phyloP scores from a whole-genome alignment of 2,113 vertebrate species.

The Neotragus pygmaeus region DNA sequence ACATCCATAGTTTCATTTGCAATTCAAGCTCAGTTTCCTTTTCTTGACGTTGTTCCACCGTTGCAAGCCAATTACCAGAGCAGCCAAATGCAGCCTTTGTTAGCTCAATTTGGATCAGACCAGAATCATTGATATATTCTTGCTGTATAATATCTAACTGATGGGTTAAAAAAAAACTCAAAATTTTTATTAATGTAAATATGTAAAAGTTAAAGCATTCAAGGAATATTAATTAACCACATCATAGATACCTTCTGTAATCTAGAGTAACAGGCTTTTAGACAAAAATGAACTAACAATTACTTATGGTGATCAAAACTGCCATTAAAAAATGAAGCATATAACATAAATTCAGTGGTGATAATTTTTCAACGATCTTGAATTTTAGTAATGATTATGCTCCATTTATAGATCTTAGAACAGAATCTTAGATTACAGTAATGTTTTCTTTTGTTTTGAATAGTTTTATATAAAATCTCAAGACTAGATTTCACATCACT shows the following conservation, averaged over 20 bases:
- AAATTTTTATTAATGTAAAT: constrained; percentile 1
- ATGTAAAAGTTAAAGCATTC: neutral
- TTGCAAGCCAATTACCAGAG: constrained; percentile 90
- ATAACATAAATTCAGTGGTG: neutral
- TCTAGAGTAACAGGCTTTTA: neutral
- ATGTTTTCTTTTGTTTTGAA: neutral
- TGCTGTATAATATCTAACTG: constrained; percentile 97
- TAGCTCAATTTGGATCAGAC: constrained; percentile 88
- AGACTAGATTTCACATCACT: neutral
- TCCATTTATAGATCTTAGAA: neutral
- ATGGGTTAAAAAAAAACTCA: neutral
- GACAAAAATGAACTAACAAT: neutral
- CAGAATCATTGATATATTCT: constrained; percentile 88
- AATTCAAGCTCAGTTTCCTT: constrained; percentile 83
- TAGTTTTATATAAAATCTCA: neutral
- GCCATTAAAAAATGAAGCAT: neutral
- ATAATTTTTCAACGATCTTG: neutral
- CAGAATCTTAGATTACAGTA: neutral
- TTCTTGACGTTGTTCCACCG: constrained; percentile 89
- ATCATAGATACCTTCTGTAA: neutral
- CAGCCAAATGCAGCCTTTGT: constrained; percentile 85
- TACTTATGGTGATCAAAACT: neutral
- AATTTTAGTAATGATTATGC: neutral
- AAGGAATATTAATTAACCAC: neutral
- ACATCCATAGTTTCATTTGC: constrained; percentile 92